A percentile compares a stretch with the other conserved stretches of the same genome.
Evolutionary conservation across 1,140 invertebrate species (phyloP).

Genomic region (Asbolus verrucosus): DNA sequence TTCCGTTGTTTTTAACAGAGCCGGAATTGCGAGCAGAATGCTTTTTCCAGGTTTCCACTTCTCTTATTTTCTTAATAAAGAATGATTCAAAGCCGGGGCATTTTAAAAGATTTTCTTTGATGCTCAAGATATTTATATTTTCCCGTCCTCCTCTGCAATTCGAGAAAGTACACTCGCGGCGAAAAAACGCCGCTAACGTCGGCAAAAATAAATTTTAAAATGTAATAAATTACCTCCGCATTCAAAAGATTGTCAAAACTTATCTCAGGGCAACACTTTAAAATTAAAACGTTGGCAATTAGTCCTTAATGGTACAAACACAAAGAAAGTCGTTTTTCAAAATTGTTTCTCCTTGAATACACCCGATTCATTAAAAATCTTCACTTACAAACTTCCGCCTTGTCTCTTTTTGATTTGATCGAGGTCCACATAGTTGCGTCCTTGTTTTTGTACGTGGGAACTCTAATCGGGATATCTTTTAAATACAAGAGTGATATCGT

Average conservation of each 20-base stretch:
- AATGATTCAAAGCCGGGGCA: constrained; percentile 49
- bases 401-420: constrained; percentile 33
- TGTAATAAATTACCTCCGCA: constrained; percentile 43
- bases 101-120: constrained; percentile 57
- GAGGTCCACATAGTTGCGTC: background rate
- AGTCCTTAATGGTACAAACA: constrained; percentile 62
- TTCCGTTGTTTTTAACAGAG: background rate
- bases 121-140: constrained; percentile 55
- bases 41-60: constrained; percentile 54
- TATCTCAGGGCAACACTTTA: constrained; percentile 41
- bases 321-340: constrained; percentile 65
- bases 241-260: constrained; percentile 45
- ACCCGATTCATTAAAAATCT: constrained; percentile 52
- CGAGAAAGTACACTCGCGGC: constrained; percentile 10
- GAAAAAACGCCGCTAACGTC: constrained; percentile 1
- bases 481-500: constrained; percentile 62
- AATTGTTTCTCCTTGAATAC: constrained; percentile 60
- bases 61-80: constrained; percentile 54
- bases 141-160: constrained; percentile 25
- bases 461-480: constrained; percentile 58
- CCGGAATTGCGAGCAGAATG: constrained; percentile 45
- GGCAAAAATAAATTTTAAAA: background rate
- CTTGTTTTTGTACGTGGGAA: constrained; percentile 42
- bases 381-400: constrained; percentile 25
- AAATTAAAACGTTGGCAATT: constrained; percentile 64